Conservation (phyloP, 2,113 vertebrate species). For the Bos indicus region DNA sequence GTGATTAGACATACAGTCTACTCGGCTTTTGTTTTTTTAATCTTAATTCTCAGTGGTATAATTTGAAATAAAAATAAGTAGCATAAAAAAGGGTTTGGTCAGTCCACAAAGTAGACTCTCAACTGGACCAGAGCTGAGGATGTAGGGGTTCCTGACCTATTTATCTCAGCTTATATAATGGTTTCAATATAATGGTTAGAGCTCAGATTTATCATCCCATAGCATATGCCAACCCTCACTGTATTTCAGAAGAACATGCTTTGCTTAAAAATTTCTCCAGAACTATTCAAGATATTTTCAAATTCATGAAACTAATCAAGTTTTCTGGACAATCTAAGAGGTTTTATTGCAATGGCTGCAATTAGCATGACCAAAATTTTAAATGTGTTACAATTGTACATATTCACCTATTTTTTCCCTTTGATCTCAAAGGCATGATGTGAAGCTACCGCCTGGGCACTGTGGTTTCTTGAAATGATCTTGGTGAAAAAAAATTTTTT, state of each 20-base stretch:
- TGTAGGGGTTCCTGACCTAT: neutral
- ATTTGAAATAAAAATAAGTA: neutral
- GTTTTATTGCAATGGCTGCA: neutral
- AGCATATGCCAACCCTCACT: neutral
- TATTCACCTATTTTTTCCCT: neutral
- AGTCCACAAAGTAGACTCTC: neutral
- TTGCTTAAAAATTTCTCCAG: neutral
- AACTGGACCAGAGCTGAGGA: neutral
- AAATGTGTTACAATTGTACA: neutral
- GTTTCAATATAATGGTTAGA: neutral
- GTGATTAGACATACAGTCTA: neutral
- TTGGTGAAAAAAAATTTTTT: neutral
- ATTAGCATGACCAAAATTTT: neutral
- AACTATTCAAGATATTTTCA: neutral
- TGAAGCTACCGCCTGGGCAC: neutral
- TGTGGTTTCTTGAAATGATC: neutral
- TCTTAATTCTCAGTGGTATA: neutral
- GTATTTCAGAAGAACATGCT: neutral
- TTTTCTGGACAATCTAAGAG: neutral
- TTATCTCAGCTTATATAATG: too few relatives aligned
- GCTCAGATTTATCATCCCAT: neutral
- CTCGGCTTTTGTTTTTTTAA: neutral
- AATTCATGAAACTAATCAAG: neutral
- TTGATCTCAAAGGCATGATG: neutral
- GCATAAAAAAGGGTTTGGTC: neutral